Evolutionary conservation across 2,888 invertebrate species (phyloP), one percentile per base, ranked within the genome.

Genomic region (Chrysina gloriosa): DNA sequence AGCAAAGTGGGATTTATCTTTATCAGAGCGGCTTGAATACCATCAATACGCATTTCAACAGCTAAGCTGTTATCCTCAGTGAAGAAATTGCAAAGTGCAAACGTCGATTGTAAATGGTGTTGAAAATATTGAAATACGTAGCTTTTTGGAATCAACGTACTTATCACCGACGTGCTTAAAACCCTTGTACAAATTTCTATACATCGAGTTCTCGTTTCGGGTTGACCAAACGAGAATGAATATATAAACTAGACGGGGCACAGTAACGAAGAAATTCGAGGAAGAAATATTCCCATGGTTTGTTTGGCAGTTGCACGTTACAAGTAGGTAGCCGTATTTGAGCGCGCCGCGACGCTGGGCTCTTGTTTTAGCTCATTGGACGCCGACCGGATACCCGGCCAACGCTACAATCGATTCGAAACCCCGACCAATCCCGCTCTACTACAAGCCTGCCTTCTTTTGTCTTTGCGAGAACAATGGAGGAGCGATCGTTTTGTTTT

Each of bases 331-430:
- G 54, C 45, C 39, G 61, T 67, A 61, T 52, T 63, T 71, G 71
- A 75, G 71, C 75, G 79, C 81, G 80, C 76, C 81, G 81, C 80
- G 82, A 79, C 79, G 80, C 77, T 72, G 76, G 70, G 77, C 80
- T 79, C 80, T 82, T 82, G 83, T 82, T 82, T 82, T 82, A 82
- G 82, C 83, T 83, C 81, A 82, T 82, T 82, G 82, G 82, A 80
- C 81, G 81, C 80, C 81, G 79, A 80, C 79, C 81, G 82, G 80
- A 80, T 80, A 79, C 81, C 79, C 79, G 80, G 80, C 81, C 78
- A 79, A 78, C 79, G 79, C 80, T 76, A 78, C 79, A 81, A 82
- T 81, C 83, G 81, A 82, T 82, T 82, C 75, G 73, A 73, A 76
- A 75, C 78, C 79, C 78, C 80, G 77, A 80, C 82, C 82, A 82